phyloP scores from a whole-genome alignment of 2,888 invertebrate genomes.

The Drosophila ustulata region DNA sequence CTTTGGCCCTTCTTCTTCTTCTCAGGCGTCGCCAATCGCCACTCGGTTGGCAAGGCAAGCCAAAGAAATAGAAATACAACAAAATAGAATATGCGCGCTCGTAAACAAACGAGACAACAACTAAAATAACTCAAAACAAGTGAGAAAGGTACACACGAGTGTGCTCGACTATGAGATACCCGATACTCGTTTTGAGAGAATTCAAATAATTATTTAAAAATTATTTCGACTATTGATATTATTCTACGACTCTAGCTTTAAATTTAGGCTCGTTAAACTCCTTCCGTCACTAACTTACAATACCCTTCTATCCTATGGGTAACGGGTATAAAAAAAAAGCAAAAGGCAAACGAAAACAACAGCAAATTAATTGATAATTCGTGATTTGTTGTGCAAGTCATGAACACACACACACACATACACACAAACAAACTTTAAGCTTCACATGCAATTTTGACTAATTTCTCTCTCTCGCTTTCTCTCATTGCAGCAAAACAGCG shows the following conservation, averaged over 20 bases:
- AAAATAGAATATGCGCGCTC: conserved; percentile 30
- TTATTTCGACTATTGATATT: no score
- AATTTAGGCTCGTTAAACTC: no score
- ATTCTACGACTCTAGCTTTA: no score
- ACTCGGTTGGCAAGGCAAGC: conserved; percentile 17
- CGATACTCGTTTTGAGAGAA: no score
- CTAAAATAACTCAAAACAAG: conserved; percentile 29
- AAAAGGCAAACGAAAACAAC: conserved; percentile 46
- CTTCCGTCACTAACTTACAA: no score
- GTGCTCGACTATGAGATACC: background rate
- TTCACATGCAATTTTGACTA: conserved; percentile 48
- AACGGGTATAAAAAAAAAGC: background rate
- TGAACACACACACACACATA: conserved; percentile 9
- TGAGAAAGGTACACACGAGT: no score
- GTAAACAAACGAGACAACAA: conserved; percentile 58
- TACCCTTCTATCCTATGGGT: no score
- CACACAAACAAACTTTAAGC: conserved; percentile 1
- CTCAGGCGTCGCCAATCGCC: conserved; percentile 1
- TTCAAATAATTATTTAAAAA: no score
- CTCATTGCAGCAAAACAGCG: conserved; percentile 70
- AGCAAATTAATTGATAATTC: conserved; percentile 68
- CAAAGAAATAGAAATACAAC: conserved; percentile 35
- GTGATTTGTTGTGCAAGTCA: conserved; percentile 62
- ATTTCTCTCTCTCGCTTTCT: conserved; percentile 50
- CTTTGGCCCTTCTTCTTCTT: conserved; percentile 33